Evolutionary conservation across 92 coral and sea anemone genomes (phyloP).

Genomic region (Bergia sp.): DNA sequence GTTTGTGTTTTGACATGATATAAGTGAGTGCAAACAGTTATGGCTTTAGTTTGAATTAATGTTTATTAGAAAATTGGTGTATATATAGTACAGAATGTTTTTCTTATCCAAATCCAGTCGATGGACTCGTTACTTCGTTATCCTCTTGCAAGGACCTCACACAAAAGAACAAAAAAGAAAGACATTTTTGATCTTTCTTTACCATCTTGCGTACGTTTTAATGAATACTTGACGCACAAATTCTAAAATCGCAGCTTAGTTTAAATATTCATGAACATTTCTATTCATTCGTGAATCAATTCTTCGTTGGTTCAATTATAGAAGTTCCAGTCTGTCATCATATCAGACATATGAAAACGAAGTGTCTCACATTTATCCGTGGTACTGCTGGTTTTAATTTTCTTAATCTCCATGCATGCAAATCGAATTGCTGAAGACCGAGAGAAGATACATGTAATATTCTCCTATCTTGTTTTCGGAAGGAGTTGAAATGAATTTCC

Average conservation of each 20-base stretch:
- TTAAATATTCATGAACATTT: background rate
- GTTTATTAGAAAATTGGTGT: background rate
- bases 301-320: background rate
- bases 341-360: background rate
- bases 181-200: background rate
- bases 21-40: background rate
- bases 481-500: background rate
- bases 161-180: too few species aligned
- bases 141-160: background rate
- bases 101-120: background rate
- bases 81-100: background rate
- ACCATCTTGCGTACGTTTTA: background rate
- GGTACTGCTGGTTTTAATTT: background rate
- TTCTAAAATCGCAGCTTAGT: background rate
- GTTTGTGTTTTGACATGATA: background rate
- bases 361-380: background rate
- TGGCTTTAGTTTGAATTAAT: background rate
- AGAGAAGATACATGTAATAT: too few species aligned
- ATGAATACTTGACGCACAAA: background rate
- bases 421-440: background rate
- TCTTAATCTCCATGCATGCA: too few species aligned
- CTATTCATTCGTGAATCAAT: background rate
- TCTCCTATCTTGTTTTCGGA: too few species aligned
- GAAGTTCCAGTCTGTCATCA: too few species aligned
- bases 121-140: background rate